Base-by-base conservation (phyloP, 2,888 invertebrate species). In the Caenorhabditis plicata region DNA sequence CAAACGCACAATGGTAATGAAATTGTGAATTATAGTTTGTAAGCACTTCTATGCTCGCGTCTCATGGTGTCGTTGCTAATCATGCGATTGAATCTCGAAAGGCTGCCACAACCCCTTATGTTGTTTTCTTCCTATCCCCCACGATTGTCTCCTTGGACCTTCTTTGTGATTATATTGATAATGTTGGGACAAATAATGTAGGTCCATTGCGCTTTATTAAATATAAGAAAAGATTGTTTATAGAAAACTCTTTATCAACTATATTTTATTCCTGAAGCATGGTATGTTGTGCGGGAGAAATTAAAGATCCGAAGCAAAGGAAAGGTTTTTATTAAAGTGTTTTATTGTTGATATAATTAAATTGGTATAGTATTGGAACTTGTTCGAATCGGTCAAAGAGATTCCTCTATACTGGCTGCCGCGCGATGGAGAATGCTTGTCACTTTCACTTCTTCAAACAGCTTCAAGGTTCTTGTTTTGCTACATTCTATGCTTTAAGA, bases 261-360 rank as follows among this genome's bases (percentile, higher is more conserved):
- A n/a, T 64, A 60, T 32, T 70, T 72, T 54, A 64, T 72, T 15
- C 72, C 72, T 1, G 72, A 72, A 43, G 69, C 63, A 13, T 72
- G 69, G 64, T 72, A 65, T 35, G 69, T 64, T 8, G 69, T 70
- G 1, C 39, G 72, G 32, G 69, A 72, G 20, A 64, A 63, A 41
- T 35, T 72, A 32, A 69, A 66, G 29, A 44, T 61, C 31, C 35
- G 61, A 38, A 20, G 46, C 2, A 51, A 52, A 13, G 68, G 68
- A 41, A 52, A 57, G 17, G 65, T 65, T 33, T 11, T 7, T 25
- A 17, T 25, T 26, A 25, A 23, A 40, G 27, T 23, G n/a, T 20
- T 35, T 11, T 8, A 20, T 22, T 49, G 25, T 39, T 40, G 20
- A 25, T 22, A 39, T 8, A 38, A 29, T 22, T 32, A 8, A 19